Evolutionary conservation across 2,113 vertebrate species (phyloP).

Genomic region (Proteles cristata): DNA sequence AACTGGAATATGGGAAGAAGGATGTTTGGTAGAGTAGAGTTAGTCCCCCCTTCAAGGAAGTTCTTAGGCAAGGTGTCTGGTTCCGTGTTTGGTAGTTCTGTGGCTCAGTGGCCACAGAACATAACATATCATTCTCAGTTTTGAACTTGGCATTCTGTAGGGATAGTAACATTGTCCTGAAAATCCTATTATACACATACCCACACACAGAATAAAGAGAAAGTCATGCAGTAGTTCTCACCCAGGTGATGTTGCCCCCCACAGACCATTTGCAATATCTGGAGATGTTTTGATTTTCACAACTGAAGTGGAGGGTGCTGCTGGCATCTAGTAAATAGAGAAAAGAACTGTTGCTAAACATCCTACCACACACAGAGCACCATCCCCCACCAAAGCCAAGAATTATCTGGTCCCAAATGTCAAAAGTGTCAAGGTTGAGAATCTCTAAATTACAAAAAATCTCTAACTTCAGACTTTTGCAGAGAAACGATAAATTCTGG

Average conservation of each 20-base stretch:
- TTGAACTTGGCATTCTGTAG: background rate
- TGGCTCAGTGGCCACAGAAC: background rate
- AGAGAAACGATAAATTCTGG: background rate
- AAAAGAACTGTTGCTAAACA: background rate
- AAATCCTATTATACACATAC: background rate
- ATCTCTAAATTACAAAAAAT: background rate
- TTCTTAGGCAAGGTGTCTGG: accelerated
- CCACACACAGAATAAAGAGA: too few relatives aligned
- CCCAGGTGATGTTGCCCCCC: background rate
- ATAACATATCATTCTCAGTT: background rate
- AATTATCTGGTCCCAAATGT: background rate
- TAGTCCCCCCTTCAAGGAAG: background rate
- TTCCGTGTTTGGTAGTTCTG: background rate
- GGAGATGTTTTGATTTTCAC: background rate
- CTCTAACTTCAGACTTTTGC: background rate
- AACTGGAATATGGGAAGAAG: accelerated
- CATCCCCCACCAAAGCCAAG: background rate
- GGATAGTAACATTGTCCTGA: background rate
- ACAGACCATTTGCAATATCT: background rate
- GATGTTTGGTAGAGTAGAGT: accelerated
- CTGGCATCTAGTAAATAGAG: background rate
- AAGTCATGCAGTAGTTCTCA: background rate
- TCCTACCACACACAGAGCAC: background rate
- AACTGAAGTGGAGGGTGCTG: background rate
- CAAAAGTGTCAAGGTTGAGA: background rate